phyloP scores from a whole-genome alignment of 2,888 invertebrate genomes.

The Athalia rosae region DNA sequence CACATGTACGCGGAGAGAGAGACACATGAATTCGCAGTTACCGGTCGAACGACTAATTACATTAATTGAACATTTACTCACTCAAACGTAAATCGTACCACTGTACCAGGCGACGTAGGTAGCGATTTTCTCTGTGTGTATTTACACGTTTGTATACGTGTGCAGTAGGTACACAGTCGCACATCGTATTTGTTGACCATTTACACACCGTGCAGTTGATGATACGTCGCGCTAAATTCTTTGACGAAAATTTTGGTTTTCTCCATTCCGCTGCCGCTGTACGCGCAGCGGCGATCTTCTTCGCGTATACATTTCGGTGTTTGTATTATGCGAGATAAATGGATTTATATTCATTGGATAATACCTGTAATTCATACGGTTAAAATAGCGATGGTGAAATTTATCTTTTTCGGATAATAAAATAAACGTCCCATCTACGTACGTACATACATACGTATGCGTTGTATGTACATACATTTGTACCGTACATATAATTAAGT shows the following conservation, averaged over 20 bases:
- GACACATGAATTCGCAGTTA: neutral
- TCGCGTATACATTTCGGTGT: no score
- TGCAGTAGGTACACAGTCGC: no score
- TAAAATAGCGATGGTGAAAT: neutral
- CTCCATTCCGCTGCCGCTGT: no score
- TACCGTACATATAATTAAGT: no score
- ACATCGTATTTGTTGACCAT: neutral
- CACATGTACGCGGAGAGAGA: no score
- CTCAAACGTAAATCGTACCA: slow-evolving; percentile 29
- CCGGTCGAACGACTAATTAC: slow-evolving; percentile 38
- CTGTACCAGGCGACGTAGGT: neutral
- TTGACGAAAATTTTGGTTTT: neutral
- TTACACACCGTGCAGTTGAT: no score
- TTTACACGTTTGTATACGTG: neutral
- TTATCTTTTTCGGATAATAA: neutral
- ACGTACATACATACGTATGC: no score
- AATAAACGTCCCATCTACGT: no score
- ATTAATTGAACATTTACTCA: slow-evolving; percentile 42
- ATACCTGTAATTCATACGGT: neutral
- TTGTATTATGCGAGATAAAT: no score
- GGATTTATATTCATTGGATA: neutral
- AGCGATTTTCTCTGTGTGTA: neutral
- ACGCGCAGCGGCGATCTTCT: no score
- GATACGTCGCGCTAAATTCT: neutral
- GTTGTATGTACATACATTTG: no score